Conservation (phyloP, 2,888 invertebrate genomes). For the Campoplex capitator region DNA sequence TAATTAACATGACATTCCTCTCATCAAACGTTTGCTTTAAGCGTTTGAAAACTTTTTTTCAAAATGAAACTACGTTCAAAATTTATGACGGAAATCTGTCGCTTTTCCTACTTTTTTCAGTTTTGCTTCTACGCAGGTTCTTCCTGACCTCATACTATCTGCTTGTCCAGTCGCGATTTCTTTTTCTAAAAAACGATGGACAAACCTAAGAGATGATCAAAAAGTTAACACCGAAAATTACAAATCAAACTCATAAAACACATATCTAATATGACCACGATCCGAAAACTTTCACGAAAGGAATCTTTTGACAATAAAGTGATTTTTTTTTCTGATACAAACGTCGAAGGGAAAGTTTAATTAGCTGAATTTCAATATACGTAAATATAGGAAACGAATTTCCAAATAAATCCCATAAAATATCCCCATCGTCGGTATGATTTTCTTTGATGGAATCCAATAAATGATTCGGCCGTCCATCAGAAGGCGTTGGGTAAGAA, state of each 20-base stretch:
- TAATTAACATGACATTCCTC: not conserved
- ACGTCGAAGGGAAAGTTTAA: not conserved
- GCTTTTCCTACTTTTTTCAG: not conserved
- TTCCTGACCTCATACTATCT: not conserved
- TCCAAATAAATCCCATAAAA: not conserved
- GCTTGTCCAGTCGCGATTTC: not conserved
- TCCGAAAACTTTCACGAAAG: constrained; percentile 2
- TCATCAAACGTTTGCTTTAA: not conserved
- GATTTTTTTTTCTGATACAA: not conserved
- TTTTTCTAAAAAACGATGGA: not conserved
- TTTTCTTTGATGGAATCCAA: not conserved
- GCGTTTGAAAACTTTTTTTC: not conserved
- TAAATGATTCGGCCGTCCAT: not conserved
- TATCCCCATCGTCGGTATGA: not conserved
- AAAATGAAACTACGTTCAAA: not conserved
- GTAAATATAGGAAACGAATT: not conserved
- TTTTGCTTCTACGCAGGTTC: not conserved
- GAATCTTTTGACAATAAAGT: not conserved
- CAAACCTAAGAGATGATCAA: not conserved
- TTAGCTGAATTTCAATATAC: not conserved
- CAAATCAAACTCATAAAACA: not conserved
- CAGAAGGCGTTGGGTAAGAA: constrained; percentile 13
- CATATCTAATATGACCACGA: not conserved
- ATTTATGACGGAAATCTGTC: not conserved
- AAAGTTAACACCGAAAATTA: not conserved